phyloP scores from a whole-genome alignment of 1,140 invertebrate species.

The Anadara kagoshimensis region DNA sequence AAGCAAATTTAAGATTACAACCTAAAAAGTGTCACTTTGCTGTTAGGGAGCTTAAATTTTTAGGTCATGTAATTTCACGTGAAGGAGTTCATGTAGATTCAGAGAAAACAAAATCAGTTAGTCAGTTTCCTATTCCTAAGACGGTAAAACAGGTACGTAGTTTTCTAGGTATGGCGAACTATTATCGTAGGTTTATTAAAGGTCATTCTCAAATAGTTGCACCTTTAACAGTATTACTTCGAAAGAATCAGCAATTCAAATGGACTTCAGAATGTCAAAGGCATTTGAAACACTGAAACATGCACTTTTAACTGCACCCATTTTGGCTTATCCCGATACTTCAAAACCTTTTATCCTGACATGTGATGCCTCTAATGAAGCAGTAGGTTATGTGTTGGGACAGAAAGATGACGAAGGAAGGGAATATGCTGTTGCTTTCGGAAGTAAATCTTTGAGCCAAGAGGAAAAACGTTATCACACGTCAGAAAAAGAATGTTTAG shows the following conservation, averaged over 20 bases:
- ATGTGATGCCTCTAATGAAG: slow-evolving; percentile 53
- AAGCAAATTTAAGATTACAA: slow-evolving; percentile 36
- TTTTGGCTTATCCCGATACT: slow-evolving; percentile 45
- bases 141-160: slow-evolving; percentile 66
- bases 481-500: slow-evolving; percentile 24
- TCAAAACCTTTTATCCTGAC: slow-evolving; percentile 48
- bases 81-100: slow-evolving; percentile 34
- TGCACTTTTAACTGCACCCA: slow-evolving; percentile 35
- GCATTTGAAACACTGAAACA: slow-evolving; percentile 52
- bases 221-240: not conserved
- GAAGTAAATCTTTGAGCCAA: slow-evolving; percentile 30
- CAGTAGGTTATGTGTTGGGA: slow-evolving; percentile 53
- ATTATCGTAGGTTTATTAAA: slow-evolving; percentile 53
- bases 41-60: slow-evolving; percentile 33
- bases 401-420: slow-evolving; percentile 54
- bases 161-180: slow-evolving; percentile 74
- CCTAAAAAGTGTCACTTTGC: slow-evolving; percentile 39
- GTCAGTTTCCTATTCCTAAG: slow-evolving; percentile 46
- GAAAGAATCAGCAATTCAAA: slow-evolving; percentile 20
- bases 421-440: slow-evolving; percentile 73
- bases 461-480: slow-evolving; percentile 10
- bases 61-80: slow-evolving; percentile 36
- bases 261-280: slow-evolving; percentile 48
- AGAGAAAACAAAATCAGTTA: slow-evolving; percentile 28
- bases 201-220: slow-evolving; percentile 6